phyloP scores from a whole-genome alignment of 2,113 vertebrate species.

The Stigmatopora nigra region DNA sequence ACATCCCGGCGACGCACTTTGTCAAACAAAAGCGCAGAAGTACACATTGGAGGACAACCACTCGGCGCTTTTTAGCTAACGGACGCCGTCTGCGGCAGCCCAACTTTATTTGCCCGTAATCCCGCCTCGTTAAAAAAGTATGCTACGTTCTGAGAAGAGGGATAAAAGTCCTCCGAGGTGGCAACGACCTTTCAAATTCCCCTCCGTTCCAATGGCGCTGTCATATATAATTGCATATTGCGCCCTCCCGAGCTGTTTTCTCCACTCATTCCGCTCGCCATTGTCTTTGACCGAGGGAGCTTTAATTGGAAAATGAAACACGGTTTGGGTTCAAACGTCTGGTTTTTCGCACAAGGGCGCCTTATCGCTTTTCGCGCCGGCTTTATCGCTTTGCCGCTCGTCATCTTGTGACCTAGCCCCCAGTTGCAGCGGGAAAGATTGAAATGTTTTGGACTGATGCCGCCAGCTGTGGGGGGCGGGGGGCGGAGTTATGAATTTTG shows the following conservation, averaged over 20 bases:
- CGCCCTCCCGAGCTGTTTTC: neutral
- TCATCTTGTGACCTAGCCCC: neutral
- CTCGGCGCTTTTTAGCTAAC: neutral
- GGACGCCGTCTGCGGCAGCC: no score
- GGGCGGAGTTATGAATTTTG: no score
- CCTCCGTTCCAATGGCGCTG: neutral
- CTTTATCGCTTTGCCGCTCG: conserved; percentile 1
- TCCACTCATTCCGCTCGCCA: neutral
- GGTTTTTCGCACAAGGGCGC: conserved; percentile 1
- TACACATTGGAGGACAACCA: neutral
- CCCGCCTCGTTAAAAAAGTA: neutral
- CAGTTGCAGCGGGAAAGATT: no score
- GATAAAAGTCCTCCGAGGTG: neutral
- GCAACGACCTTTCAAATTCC: conserved; percentile 1
- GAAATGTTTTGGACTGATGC: no score
- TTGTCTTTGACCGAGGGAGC: conserved; percentile 3
- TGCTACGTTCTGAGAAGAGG: no score
- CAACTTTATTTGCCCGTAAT: neutral
- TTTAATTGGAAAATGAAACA: conserved; percentile 11
- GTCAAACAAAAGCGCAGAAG: conserved; percentile 1
- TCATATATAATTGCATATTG: neutral
- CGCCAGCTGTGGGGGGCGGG: no score
- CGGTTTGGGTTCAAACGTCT: conserved; percentile 3
- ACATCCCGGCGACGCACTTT: neutral
- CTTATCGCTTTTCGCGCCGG: neutral